phyloP scores from a whole-genome alignment of 1,140 invertebrate species.

The Marisa cornuarietis region DNA sequence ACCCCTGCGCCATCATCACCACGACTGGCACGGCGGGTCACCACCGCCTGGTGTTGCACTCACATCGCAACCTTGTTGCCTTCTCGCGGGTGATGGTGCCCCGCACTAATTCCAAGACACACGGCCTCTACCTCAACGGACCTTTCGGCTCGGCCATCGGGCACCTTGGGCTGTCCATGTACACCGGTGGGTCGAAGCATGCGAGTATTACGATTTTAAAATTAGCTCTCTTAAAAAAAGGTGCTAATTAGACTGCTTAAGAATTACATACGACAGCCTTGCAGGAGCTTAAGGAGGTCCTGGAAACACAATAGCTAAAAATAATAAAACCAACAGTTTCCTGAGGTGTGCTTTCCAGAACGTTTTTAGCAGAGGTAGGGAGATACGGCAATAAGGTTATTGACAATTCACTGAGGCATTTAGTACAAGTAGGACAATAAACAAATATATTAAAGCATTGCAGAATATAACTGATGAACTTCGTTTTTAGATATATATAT shows the following conservation, averaged over 20 bases:
- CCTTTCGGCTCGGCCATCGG: background rate
- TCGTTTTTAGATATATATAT: no score
- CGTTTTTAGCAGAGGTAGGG: no score
- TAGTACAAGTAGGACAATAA: no score
- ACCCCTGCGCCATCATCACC: background rate
- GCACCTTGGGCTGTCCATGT: conserved; percentile 3
- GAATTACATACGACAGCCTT: no score
- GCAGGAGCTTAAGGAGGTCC: no score
- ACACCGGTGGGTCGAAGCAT: background rate
- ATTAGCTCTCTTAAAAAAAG: background rate
- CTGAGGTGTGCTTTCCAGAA: no score
- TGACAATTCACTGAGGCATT: no score
- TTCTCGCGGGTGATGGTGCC: conserved; percentile 15
- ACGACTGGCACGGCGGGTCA: background rate
- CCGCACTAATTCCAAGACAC: background rate
- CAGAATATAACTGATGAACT: no score
- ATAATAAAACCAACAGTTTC: no score
- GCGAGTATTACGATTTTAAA: background rate
- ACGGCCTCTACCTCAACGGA: conserved; percentile 1
- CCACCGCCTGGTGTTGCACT: conserved; percentile 14
- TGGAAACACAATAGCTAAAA: no score
- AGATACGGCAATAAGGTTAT: no score
- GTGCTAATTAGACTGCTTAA: background rate
- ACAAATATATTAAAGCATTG: no score
- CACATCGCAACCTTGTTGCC: conserved; percentile 13